Percentiles rank a stretch among this genome's conserved stretches.
phyloP scores from a whole-genome alignment of 2,113 vertebrate genomes.

The Zosterops lateralis region DNA sequence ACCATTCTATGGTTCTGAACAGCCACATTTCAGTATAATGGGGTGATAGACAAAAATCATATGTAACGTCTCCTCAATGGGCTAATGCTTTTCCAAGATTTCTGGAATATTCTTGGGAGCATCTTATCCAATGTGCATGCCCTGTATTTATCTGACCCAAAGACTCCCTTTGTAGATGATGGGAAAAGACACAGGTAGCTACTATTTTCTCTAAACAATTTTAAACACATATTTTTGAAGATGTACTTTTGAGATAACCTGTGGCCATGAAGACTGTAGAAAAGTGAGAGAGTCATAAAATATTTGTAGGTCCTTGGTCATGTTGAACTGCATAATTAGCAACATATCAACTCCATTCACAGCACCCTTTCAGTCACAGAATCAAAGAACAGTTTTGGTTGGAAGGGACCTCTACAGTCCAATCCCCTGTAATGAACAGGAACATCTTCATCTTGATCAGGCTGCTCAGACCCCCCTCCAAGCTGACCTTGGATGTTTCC shows the following conservation, averaged over 20 bases:
- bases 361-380: not conserved
- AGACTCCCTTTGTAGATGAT: not conserved
- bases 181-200: not conserved
- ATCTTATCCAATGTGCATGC: not conserved
- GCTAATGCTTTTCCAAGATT: not conserved
- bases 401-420: not conserved
- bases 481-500: not conserved
- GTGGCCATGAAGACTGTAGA: not conserved
- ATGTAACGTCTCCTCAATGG: not conserved
- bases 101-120: not conserved
- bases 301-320: not conserved
- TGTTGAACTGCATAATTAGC: not conserved
- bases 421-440: not conserved
- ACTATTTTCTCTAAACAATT: not conserved
- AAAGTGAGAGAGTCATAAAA: not conserved
- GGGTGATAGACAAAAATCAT: not conserved
- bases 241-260: not conserved
- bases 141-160: not conserved
- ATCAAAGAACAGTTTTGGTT: not conserved
- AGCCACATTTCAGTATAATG: not conserved
- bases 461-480: not conserved
- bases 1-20: not conserved
- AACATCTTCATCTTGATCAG: not conserved
- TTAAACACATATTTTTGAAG: not conserved
- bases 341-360: not conserved